Percentiles rank a stretch among this genome's conserved stretches.
Conservation (phyloP, 2,888 invertebrate genomes). For the Xestia c-nigrum region DNA sequence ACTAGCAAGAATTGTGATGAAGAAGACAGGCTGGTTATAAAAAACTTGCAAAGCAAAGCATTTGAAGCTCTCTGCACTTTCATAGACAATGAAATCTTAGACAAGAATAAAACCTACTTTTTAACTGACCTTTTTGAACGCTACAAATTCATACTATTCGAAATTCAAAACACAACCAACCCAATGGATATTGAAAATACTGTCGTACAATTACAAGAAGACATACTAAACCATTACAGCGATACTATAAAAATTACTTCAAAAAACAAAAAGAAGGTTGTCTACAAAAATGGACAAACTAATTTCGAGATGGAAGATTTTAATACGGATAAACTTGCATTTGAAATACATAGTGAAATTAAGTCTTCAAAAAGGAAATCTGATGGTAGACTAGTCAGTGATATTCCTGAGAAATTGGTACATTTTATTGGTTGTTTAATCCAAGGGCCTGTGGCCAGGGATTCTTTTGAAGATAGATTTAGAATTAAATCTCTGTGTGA, state of each 20-base stretch:
- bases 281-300: constrained; percentile 16
- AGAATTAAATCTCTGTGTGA: constrained; percentile 22
- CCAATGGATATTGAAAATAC: constrained; percentile 19
- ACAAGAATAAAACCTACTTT: constrained; percentile 28
- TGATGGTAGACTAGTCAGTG: not conserved
- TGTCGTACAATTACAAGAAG: constrained; percentile 18
- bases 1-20: constrained; percentile 27
- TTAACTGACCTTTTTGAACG: constrained; percentile 39
- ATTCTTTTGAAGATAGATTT: constrained; percentile 8
- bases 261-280: constrained; percentile 37
- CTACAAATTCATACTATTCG: constrained; percentile 30
- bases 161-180: constrained; percentile 26
- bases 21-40: constrained; percentile 19
- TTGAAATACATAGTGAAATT: constrained; percentile 33
- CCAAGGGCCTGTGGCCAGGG: constrained; percentile 10
- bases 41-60: constrained; percentile 16
- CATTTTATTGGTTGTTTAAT: constrained; percentile 25
- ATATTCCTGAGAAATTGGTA: constrained; percentile 31
- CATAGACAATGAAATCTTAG: constrained; percentile 36
- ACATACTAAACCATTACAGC: constrained; percentile 9
- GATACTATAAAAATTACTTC: constrained; percentile 25
- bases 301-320: constrained; percentile 32
- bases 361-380: constrained; percentile 23
- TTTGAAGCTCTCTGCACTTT: constrained; percentile 36
- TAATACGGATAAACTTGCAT: constrained; percentile 37